Base-by-base conservation (phyloP, 2,797 vertebrate species). In the Acrossocheilus wenchowensis region DNA sequence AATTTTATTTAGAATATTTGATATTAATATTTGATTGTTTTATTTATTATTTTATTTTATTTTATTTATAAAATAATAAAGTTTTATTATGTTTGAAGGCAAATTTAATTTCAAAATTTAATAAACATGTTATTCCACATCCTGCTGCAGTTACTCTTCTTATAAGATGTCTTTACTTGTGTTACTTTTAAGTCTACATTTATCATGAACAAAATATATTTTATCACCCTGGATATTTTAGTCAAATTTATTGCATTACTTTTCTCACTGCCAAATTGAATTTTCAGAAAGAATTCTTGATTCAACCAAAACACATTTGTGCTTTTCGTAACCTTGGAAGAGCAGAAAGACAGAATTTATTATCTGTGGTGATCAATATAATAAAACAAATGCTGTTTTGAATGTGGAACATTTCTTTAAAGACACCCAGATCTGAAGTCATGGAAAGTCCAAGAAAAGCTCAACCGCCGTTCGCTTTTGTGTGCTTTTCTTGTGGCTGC, bases 361-460 rank as follows among this genome's bases (percentile, higher is more conserved):
- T 0, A 5, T 54, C 50, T 39, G 21, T 5, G 19, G 21, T 71
- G 45, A 69, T 69, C 12, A 54, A 23, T 10, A 48, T 45, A 11
- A 45, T 81, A 68, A 26, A 39, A 12, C 66, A 12, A 54, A 72
- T 64, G 54, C 39, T 83, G 57, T 66, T n/a, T 17, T 62, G 26
- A 83, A 83, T 23, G 11, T 36, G 15, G 60, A 77, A 26, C 45
- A 52, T 77, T 77, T 36, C 82, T 77, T 77, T 66, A 52, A 66
- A 68, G 72, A 60, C 77, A 77, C 69, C 60, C 69, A 77, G 75
- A 82, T 82, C 78, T 86, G 10, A 84, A 84, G 78, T 73, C 78
- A 71, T 72, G 86, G 86, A 83, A 79, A 83, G 57, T 52, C 87
- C 84, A 85, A 87, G 82, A 71, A 87, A 84, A 87, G 77, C 75